Conservation (phyloP, 2,888 invertebrate genomes). For the Nesidiocoris tenuis region DNA sequence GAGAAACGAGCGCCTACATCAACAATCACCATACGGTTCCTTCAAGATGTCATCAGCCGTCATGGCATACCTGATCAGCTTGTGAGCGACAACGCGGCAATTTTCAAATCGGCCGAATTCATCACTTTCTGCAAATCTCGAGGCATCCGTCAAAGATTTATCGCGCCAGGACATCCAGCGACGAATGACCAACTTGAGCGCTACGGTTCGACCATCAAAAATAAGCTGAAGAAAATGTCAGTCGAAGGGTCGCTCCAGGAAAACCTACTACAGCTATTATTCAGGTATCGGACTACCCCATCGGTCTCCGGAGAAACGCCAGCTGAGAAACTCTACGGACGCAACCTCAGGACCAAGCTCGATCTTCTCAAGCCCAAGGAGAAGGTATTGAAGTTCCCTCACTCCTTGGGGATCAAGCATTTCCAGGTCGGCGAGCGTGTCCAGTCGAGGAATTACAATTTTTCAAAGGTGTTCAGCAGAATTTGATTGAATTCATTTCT, state of each 20-base stretch:
- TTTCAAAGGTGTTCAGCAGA: no score
- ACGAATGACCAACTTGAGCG: slow-evolving; percentile 10
- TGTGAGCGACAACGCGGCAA: slow-evolving; percentile 43
- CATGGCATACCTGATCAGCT: slow-evolving; percentile 31
- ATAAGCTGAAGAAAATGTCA: background rate
- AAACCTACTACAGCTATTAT: slow-evolving; percentile 1
- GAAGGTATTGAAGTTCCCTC: background rate
- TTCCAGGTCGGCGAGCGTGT: background rate
- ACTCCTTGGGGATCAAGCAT: background rate
- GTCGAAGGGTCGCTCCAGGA: background rate
- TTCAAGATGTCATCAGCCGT: slow-evolving; percentile 33
- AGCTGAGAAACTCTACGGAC: slow-evolving; percentile 9
- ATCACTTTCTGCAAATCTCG: background rate
- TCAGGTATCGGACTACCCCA: slow-evolving; percentile 2
- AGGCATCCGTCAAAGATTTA: slow-evolving; percentile 34
- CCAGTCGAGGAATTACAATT: slow-evolving; percentile 3
- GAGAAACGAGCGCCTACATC: slow-evolving; percentile 21
- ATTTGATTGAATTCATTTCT: no score
- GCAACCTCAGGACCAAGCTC: background rate
- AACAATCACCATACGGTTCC: slow-evolving; percentile 22
- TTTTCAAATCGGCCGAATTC: slow-evolving; percentile 36
- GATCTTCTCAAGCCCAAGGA: slow-evolving; percentile 1
- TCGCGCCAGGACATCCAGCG: slow-evolving; percentile 6
- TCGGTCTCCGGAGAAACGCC: background rate
- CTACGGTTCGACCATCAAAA: background rate